Conservation (phyloP, 2,888 invertebrate genomes). For the Augiades crinisus region DNA sequence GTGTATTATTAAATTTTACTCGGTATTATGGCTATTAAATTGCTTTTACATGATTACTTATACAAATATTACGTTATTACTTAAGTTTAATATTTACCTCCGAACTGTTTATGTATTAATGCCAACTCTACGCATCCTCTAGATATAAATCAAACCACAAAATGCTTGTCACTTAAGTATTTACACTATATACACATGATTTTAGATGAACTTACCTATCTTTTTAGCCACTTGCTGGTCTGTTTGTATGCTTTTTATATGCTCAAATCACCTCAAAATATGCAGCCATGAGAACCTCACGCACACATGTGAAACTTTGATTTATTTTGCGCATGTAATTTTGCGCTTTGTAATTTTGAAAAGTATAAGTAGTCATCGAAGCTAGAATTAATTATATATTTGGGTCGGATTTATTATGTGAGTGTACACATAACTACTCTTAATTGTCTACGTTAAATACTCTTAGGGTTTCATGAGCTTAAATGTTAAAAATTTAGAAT, state of each 20-base stretch:
- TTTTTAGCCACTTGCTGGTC: neutral
- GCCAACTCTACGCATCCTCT: neutral
- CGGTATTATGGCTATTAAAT: neutral
- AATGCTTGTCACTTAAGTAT: neutral
- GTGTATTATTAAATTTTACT: neutral
- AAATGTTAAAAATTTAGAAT: neutral
- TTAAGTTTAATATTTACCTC: too few relatives aligned
- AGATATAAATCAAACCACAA: neutral
- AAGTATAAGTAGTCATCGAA: too few relatives aligned
- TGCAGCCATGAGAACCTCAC: too few relatives aligned
- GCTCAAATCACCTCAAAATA: too few relatives aligned
- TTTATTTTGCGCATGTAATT: too few relatives aligned
- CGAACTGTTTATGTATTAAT: neutral
- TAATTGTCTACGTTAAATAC: too few relatives aligned
- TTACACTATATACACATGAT: neutral
- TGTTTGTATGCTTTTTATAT: constrained; percentile 3
- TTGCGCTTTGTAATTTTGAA: too few relatives aligned
- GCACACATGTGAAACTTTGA: too few relatives aligned
- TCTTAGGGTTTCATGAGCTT: too few relatives aligned
- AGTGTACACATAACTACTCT: neutral
- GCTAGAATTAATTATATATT: too few relatives aligned
- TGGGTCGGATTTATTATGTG: constrained; percentile 1
- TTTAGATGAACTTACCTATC: constrained; percentile 10
- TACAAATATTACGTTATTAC: too few relatives aligned
- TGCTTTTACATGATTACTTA: neutral